Base-by-base conservation (phyloP, 2,797 vertebrate genomes). In the Mergus octosetaceus region DNA sequence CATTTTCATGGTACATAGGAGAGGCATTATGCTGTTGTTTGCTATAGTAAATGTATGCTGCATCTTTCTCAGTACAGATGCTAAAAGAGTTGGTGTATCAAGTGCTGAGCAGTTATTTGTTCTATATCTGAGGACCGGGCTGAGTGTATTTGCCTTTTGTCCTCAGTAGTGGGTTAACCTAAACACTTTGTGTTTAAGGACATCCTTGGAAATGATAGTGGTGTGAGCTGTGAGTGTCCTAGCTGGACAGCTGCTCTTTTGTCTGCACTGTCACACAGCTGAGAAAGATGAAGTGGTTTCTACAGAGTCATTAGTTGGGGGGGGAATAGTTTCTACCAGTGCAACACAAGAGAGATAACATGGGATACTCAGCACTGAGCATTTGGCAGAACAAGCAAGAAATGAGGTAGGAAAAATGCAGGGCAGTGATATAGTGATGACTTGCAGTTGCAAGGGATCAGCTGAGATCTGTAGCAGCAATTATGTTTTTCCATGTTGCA, bases 281-380 rank as follows among this genome's bases (percentile, higher is more conserved):
- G 81, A 92, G 85, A 89, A 69, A 84, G 77, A 90, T 80, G 80
- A 84, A 77, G 49, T 83, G 24, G 20, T 68, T 96, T 60, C 87
- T 94, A 25, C 25, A 45, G 34, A 41, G 38, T 80, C 81, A 25
- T 87, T 61, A 65, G 57, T 32, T 57, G 1, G 57, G 19, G 27
- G 27, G 27, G 27, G 9, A 68, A 22, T 32, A 32, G 15, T 73
- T 85, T 88, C 36, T 41, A 39, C 21, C 10, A 12, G 39, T 53
- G 18, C n/a, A 78, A 54, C 51, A 54, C 39, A 82, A 60, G 43
- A 57, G 43, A 72, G 25, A 30, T 9, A 54, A 49, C 3, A 0
- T 60, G 73, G 60, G 51, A 39, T 45, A 72, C 12, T 10, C 32
- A 30, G 49, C 47, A 83, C 47, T 57, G n/a, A 82, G 28, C 2